These are phyloP conservation scores for Hyposoter dolosus DNA, from an alignment of 2,888 invertebrate genomes.

Conservation along the genomic window DNA sequence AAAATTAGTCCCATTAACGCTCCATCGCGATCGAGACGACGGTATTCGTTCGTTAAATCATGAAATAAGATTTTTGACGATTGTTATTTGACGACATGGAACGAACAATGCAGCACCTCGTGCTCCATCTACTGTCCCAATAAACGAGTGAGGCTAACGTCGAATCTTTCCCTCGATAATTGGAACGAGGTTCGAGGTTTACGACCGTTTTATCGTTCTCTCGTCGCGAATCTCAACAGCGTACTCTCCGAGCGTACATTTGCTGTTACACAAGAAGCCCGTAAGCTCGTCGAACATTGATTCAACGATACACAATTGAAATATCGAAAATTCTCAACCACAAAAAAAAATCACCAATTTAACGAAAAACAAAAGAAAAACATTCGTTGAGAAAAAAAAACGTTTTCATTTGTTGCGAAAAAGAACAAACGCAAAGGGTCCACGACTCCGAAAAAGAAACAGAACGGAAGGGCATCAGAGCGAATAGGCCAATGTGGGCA, in stretches of 20 bases:
- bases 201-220: slow-evolving; percentile 74
- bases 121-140: slow-evolving; percentile 69
- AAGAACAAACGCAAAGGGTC: not conserved
- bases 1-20: not conserved
- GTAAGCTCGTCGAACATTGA: slow-evolving; percentile 15
- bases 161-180: slow-evolving; percentile 73
- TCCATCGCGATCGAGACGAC: not conserved
- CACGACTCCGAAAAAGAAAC: slow-evolving; percentile 1
- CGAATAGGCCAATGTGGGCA: slow-evolving; percentile 9
- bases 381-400: not conserved
- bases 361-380: not conserved
- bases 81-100: slow-evolving; percentile 1
- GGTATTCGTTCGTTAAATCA: not conserved
- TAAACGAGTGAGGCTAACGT: slow-evolving; percentile 61
- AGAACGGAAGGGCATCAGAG: slow-evolving; percentile 13
- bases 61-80: not conserved
- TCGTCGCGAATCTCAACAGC: slow-evolving; percentile 55
- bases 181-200: slow-evolving; percentile 75
- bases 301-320: not conserved
- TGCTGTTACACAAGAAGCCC: not conserved
- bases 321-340: not conserved
- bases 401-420: not conserved
- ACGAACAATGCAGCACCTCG: slow-evolving; percentile 40
- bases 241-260: not conserved
- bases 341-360: slow-evolving; percentile 13